These are phyloP conservation scores for Caranx ignobilis DNA, from an alignment of 2,113 vertebrate species.

Conservation along the genomic window DNA sequence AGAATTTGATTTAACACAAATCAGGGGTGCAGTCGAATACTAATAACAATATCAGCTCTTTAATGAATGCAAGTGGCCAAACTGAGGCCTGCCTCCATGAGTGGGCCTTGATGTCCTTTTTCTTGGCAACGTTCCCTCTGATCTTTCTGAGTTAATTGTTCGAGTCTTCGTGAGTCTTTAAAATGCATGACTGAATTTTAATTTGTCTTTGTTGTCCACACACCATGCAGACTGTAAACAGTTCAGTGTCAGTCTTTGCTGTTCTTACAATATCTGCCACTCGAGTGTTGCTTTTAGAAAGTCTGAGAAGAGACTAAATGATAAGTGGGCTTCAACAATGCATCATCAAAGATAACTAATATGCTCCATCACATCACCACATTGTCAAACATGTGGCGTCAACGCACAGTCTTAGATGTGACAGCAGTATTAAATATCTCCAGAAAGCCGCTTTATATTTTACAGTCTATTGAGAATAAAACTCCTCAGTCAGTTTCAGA, in stretches of 20 bases:
- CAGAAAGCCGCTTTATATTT: neutral
- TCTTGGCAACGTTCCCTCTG: constrained; percentile 25
- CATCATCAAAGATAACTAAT: neutral
- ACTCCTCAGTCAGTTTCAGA: constrained; percentile 7
- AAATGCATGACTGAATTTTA: constrained; percentile 35
- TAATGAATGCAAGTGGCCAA: constrained; percentile 7
- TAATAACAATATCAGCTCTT: constrained; percentile 8
- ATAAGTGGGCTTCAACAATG: neutral
- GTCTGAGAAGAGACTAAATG: neutral
- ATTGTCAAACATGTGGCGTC: neutral
- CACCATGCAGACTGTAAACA: neutral
- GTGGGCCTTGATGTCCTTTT: constrained; percentile 23
- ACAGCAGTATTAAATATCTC: neutral
- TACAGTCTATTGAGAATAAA: too few relatives aligned
- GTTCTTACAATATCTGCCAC: neutral
- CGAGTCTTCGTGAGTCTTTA: constrained; percentile 48
- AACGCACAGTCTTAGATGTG: neutral
- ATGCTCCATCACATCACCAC: neutral
- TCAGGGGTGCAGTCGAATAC: constrained; percentile 23
- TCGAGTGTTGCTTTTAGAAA: constrained; percentile 14
- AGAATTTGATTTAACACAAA: constrained; percentile 26
- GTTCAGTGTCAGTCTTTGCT: neutral
- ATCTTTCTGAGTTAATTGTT: constrained; percentile 39
- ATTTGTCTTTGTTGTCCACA: constrained; percentile 25
- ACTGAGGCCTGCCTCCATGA: constrained; percentile 3